Base-by-base conservation (phyloP, 2,113 vertebrate genomes). In the Ceyx margarethae region DNA sequence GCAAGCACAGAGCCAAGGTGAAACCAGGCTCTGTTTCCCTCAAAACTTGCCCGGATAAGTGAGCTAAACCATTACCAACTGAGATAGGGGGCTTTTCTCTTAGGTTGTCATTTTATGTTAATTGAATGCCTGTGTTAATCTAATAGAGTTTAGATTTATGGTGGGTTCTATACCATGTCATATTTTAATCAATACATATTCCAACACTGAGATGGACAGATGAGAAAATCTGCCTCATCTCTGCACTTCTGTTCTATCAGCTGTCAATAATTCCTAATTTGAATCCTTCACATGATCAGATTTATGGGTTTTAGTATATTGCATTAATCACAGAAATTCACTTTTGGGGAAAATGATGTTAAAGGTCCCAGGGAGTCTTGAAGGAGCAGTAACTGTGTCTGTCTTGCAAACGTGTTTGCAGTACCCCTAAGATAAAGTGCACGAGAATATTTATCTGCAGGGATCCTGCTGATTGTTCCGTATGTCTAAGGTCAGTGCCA, bases 91-190 rank as follows among this genome's bases (percentile, higher is more conserved):
- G 94, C 95, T 97, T 97, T 97, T 96, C 94, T 97, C 95, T 96
- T 94, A 58, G 79, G 37, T 95, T 97, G 97, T 98, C 97, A 95
- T 97, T 97, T 97, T 96, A 97, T 96, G 97, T 97, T 98, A 97
- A 98, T 98, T 97, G 97, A 97, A 97, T 97, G 96, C 95, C 96
- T 93, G 66, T 93, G 97, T 97, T 98, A 98, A 98, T 97, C 97
- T 97, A 97, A 98, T 97, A 97, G 97, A 97, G 95, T 98, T 98
- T 94, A 98, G 97, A 98, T 98, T 98, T 97, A 97, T 97, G 96
- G 87, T 67, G 77, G 96, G 93, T 93, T 95, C 96, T 96, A 92
- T 90, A 96, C 95, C 88, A 84, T 85, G 95, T 97, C 98, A 97
- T 97, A 97, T 97, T 97, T 97, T 97, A 97, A 98, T 98, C 97